Evolutionary conservation across 1,140 invertebrate species (phyloP).

Genomic region (Musca domestica): DNA sequence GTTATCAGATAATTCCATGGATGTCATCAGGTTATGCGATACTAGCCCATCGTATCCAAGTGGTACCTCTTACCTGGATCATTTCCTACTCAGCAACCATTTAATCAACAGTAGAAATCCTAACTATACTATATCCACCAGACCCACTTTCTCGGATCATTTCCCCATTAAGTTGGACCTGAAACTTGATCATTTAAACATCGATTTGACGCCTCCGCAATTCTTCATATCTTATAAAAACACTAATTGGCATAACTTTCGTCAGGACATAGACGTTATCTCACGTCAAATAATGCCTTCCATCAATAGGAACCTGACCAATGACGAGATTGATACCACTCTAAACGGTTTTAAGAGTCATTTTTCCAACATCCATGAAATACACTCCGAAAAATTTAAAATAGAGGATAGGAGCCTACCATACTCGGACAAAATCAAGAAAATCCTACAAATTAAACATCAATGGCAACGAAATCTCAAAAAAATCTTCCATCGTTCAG

Average conservation of each 20-base stretch:
- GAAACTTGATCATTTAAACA: background rate
- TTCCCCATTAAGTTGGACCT: background rate
- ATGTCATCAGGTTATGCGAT: background rate
- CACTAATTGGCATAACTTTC: conserved; percentile 1
- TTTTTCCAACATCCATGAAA: background rate
- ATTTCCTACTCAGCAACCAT: background rate
- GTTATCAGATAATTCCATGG: background rate
- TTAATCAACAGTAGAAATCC: background rate
- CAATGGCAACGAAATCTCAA: background rate
- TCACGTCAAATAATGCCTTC: background rate
- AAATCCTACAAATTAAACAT: background rate
- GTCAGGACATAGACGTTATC: background rate
- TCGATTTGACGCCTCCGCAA: background rate
- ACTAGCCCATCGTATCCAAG: background rate
- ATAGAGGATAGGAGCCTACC: background rate
- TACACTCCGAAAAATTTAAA: background rate
- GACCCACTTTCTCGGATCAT: conserved; percentile 1
- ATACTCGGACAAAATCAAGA: background rate
- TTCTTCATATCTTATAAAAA: background rate
- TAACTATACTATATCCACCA: background rate
- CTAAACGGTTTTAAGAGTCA: background rate
- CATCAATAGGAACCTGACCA: background rate
- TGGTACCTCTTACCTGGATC: background rate
- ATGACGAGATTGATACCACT: background rate
- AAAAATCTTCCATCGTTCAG: background rate